phyloP scores from a whole-genome alignment of 92 coral and sea anemone genomes.

The Phenganax stokvisi region DNA sequence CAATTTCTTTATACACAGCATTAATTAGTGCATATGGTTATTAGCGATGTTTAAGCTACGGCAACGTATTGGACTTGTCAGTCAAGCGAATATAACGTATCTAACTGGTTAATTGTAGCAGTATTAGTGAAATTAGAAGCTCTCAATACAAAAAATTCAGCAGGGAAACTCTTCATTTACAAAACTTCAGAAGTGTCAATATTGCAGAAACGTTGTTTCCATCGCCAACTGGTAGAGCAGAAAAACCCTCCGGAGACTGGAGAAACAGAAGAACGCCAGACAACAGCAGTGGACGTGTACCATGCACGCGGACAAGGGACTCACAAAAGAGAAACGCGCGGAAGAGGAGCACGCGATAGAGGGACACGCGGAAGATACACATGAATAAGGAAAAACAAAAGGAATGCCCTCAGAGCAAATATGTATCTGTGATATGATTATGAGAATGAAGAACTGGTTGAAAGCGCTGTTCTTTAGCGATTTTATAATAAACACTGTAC shows the following conservation, averaged over 20 bases:
- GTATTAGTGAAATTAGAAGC: no score
- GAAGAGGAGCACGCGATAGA: not conserved
- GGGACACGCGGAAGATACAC: no score
- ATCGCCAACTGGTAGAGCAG: not conserved
- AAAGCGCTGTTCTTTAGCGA: no score
- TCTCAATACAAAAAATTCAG: no score
- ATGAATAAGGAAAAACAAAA: no score
- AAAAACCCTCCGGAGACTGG: not conserved
- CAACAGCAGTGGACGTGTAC: not conserved
- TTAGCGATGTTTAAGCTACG: not conserved
- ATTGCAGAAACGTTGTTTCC: constrained; percentile 3
- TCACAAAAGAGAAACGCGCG: not conserved
- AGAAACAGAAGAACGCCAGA: constrained; percentile 11
- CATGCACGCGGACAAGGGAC: not conserved
- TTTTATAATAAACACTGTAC: no score
- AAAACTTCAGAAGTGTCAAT: not conserved
- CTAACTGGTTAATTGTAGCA: no score
- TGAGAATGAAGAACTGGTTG: no score
- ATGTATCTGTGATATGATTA: no score
- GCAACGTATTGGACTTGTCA: not conserved
- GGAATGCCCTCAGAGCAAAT: no score
- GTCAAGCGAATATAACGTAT: no score
- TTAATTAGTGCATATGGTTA: not conserved
- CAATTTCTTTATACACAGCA: not conserved
- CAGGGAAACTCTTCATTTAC: not conserved